Base-by-base conservation (phyloP, 2,888 invertebrate species). In the Tipula lateralis region DNA sequence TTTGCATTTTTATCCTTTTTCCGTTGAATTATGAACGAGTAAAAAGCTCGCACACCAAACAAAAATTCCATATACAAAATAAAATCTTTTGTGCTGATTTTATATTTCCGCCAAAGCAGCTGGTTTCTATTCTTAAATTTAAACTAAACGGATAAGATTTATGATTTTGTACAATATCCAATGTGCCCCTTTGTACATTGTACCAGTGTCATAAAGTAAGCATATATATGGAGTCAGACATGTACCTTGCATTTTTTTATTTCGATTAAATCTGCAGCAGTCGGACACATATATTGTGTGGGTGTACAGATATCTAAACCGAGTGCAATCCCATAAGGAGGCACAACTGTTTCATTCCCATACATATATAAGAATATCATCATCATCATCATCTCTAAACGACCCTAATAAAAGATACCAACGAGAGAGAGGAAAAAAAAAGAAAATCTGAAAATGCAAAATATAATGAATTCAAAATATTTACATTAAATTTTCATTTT, bases 31-130 rank as follows among this genome's bases (percentile, higher is more conserved):
- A 66, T n/a, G n/a, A 66, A 66, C 19, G 66, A 9, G 24, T 24
- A 66, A 66, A 66, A n/a, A n/a, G 44, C 66, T 24, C 9, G 9
- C 66, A 66, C 66, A 66, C 66, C 7, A 66, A 66, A 66, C 24
- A 66, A 66, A 66, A 66, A 24, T 66, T 66, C 24, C 66, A 24
- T 9, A 66, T 24, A 24, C 24, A 24, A 66, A 66, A 66, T 66
- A 66, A 19, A 66, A 12, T 66, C 66, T 66, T 66, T 66, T 66
- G 66, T 66, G 66, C 66, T 66, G 66, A 66, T 66, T 66, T 66
- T 66, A 66, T 66, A 66, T 66, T 66, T 66, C 66, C 66, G 19
- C 66, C 24, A 24, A 66, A 24, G 24, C 66, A 66, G 66, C 66
- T 66, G 66, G 66, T 66, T 24, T 66, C 24, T 2, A 66, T 66